Evolutionary conservation across 2,888 invertebrate genomes (phyloP).

Genomic region (Plusia festucae): DNA sequence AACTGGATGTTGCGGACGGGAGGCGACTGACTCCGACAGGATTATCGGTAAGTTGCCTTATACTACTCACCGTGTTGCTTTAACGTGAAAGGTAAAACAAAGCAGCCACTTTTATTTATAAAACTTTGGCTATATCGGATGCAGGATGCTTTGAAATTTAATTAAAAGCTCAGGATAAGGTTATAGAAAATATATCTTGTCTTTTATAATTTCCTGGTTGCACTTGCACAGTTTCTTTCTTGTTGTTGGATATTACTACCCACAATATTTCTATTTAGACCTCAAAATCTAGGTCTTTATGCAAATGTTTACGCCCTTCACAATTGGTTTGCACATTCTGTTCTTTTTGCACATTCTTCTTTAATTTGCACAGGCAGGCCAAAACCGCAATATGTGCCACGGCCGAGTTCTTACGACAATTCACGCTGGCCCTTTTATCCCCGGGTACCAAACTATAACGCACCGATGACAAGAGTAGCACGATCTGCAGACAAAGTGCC

Average conservation of each 20-base stretch:
- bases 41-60: slow-evolving; percentile 71
- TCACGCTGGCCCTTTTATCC: slow-evolving; percentile 30
- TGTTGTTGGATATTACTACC: neutral
- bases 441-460: slow-evolving; percentile 11
- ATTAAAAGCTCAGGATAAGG: slow-evolving; percentile 35
- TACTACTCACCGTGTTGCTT: slow-evolving; percentile 40
- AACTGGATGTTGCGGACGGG: slow-evolving; percentile 79
- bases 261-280: neutral
- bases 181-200: slow-evolving; percentile 10
- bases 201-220: neutral
- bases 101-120: slow-evolving; percentile 52
- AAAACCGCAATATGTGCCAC: slow-evolving; percentile 19
- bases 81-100: slow-evolving; percentile 51
- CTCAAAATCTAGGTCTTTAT: neutral
- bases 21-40: slow-evolving; percentile 73
- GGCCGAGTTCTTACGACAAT: slow-evolving; percentile 16
- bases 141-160: slow-evolving; percentile 35
- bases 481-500: slow-evolving; percentile 21
- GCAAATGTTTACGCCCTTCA: neutral
- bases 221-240: neutral
- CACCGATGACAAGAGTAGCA: slow-evolving; percentile 23
- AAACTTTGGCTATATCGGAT: slow-evolving; percentile 30
- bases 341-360: slow-evolving; percentile 21
- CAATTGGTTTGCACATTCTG: neutral
- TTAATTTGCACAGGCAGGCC: slow-evolving; percentile 43